These are phyloP conservation scores for Pogonomyrmex barbatus DNA, from an alignment of 1,140 invertebrate species.

Conservation along the genomic window DNA sequence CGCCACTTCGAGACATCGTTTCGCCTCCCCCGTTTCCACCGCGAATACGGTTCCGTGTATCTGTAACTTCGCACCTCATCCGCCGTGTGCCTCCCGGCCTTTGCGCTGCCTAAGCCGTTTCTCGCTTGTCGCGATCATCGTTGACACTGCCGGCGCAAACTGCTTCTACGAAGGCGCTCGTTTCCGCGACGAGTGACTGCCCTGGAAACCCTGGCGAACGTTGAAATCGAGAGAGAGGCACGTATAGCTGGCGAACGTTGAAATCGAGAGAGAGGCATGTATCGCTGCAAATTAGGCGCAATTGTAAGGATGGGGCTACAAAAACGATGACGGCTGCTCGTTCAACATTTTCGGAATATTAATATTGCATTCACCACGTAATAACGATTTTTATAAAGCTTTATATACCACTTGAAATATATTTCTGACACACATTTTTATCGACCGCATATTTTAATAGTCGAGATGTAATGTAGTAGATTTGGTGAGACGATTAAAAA, in stretches of 20 bases:
- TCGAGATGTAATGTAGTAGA: not conserved
- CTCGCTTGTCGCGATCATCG: slow-evolving; percentile 64
- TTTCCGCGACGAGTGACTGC: slow-evolving; percentile 31
- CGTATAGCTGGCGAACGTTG: not conserved
- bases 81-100: slow-evolving; percentile 55
- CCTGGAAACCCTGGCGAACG: slow-evolving; percentile 10
- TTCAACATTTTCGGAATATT: not conserved
- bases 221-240: not conserved
- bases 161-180: slow-evolving; percentile 47
- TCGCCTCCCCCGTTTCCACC: slow-evolving; percentile 12
- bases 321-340: not conserved
- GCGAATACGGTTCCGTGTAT: slow-evolving; percentile 41
- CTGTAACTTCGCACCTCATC: slow-evolving; percentile 73
- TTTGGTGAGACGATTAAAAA: not conserved
- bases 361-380: not conserved
- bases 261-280: not conserved
- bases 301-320: not conserved
- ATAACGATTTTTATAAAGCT: not conserved
- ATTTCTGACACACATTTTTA: not conserved
- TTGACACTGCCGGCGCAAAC: slow-evolving; percentile 57
- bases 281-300: slow-evolving; percentile 1
- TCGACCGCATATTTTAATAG: not conserved
- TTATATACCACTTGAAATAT: too few relatives aligned
- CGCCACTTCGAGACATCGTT: slow-evolving; percentile 31
- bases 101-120: slow-evolving; percentile 36